Base-by-base conservation (phyloP, 2,888 invertebrate species). In the Drosophila kuntzei region DNA sequence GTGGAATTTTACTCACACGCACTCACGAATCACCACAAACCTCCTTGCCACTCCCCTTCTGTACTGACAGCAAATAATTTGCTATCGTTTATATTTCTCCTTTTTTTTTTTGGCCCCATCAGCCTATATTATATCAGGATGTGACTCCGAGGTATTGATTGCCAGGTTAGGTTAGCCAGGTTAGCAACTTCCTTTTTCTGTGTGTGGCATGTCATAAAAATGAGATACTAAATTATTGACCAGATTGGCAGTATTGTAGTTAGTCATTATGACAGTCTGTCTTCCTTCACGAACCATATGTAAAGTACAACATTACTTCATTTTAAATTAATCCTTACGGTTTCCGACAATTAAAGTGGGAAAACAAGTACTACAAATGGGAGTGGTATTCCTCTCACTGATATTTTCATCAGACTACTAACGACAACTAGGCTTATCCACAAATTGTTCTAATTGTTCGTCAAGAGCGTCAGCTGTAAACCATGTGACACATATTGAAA, bases 31-130 rank as follows among this genome's bases (percentile, higher is more conserved):
- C 36, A 16, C 29, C 36, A 54, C 44, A 37, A 36, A 29, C 5
- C n/a, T 46, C 22, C 37, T 37, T 44, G 54, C 58, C 67, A 59
- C 58, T n/a, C 65, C 55, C 32, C 66, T 36, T 34, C 44, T 59
- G 29, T 41, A 39, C 78, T 78, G 82, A 82, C 81, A 82, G 73
- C 69, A 63, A 79, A 76, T 79, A 80, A 80, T 82, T 82, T 74
- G 79, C 76, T 65, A 71, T 79, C 80, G 74, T 67, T 74, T 76
- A 67, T 80, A 68, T 64, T 54, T 59, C 58, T 58, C 32, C 59
- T 76, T 63, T 73, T 61, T 43, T 47, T 34, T 16, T 29, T 51
- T 37, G 27, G 34, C 18, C 32, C 34, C 44, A 18, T 43, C 44
- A 44, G 43, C 54, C 62, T 62, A 62, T 71, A 49, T 64, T 67